Conservation (phyloP, 2,888 invertebrate species). For the Scelioninae gen. 2 region DNA sequence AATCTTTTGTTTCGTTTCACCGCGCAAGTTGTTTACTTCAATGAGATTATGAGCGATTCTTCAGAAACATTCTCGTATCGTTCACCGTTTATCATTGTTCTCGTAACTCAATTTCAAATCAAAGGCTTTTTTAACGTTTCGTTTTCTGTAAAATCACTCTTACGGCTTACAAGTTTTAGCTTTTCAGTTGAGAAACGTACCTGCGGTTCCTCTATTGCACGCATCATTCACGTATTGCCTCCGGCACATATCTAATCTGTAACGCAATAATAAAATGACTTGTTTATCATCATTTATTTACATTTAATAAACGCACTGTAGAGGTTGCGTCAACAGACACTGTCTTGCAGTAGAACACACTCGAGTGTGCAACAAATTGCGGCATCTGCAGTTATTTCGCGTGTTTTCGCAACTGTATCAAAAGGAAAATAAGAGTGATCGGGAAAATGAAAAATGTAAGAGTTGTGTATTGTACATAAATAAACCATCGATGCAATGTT, state of each 20-base stretch:
- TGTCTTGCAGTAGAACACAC: conserved; percentile 43
- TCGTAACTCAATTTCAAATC: conserved; percentile 16
- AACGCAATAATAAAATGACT: conserved; percentile 81
- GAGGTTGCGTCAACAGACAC: conserved; percentile 57
- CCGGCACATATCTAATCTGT: conserved; percentile 99
- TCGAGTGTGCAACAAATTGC: conserved; percentile 41
- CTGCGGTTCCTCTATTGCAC: conserved; percentile 99
- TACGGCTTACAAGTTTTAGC: conserved; percentile 59
- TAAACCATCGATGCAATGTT: conserved; percentile 26
- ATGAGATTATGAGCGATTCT: conserved; percentile 47
- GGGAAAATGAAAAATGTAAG: conserved; percentile 22
- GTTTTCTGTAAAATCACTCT: conserved; percentile 58
- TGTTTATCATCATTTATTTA: conserved; percentile 70
- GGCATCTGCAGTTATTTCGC: conserved; percentile 11
- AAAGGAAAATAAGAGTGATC: conserved; percentile 13
- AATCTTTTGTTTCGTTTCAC: conserved; percentile 40
- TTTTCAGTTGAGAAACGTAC: conserved; percentile 79
- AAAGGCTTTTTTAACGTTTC: neutral
- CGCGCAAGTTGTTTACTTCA: conserved; percentile 30
- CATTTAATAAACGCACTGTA: conserved; percentile 46
- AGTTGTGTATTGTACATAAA: conserved; percentile 42
- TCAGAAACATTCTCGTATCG: conserved; percentile 43
- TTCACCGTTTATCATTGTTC: conserved; percentile 23
- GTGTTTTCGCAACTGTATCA: conserved; percentile 13
- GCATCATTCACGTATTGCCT: conserved; percentile 94